Conservation (phyloP, 2,113 vertebrate species). For the Brienomyrus longianalis region DNA sequence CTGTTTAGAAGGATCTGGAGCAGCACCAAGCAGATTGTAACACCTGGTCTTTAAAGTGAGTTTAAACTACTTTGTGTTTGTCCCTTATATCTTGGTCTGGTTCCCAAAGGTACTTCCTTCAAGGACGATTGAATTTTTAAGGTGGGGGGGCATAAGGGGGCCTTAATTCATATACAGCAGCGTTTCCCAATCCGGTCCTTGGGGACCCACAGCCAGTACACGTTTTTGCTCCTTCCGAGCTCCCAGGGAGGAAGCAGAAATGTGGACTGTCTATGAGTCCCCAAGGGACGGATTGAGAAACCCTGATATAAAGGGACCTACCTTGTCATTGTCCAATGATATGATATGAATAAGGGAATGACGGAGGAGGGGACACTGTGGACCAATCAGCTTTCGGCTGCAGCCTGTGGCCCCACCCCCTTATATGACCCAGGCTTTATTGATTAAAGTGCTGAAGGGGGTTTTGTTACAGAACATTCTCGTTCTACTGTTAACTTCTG, state of each 20-base stretch:
- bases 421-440: neutral
- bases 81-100: neutral
- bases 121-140: neutral
- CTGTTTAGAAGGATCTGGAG: neutral
- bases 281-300: neutral
- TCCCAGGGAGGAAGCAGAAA: neutral
- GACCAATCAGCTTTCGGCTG: neutral
- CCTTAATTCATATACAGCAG: neutral
- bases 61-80: neutral
- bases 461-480: neutral
- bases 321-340: neutral
- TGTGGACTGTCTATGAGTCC: neutral
- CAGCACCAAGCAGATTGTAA: neutral
- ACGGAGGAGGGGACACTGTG: neutral
- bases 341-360: neutral
- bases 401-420: neutral
- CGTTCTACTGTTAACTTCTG: neutral
- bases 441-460: neutral
- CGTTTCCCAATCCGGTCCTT: neutral
- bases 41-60: neutral
- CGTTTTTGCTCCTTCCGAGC: neutral
- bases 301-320: neutral
- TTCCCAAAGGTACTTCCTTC: neutral
- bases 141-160: neutral
- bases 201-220: neutral